Conservation (phyloP, 2,797 vertebrate species). For the Hemitrygon akajei region DNA sequence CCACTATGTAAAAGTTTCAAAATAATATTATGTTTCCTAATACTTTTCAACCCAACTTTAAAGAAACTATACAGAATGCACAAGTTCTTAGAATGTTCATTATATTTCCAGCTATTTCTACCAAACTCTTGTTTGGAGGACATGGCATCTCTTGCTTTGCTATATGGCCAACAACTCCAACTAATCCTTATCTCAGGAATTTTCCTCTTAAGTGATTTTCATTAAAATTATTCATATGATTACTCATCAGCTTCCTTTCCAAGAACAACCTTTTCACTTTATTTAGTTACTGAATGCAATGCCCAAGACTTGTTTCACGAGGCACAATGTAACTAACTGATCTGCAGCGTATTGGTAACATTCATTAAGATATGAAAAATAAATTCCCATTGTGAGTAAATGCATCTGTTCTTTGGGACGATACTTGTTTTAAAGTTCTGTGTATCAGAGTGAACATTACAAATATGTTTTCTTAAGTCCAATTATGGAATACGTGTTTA, state of each 20-base stretch:
- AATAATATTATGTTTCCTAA: no score
- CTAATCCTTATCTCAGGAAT: background rate
- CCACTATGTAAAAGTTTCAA: background rate
- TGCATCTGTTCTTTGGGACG: no score
- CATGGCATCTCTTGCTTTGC: background rate
- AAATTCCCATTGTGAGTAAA: no score
- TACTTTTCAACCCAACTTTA: no score
- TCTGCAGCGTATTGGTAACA: background rate
- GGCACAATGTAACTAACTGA: background rate
- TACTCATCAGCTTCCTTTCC: background rate
- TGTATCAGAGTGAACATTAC: no score
- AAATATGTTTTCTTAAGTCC: no score
- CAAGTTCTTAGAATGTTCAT: no score
- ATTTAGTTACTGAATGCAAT: background rate
- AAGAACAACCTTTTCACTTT: background rate
- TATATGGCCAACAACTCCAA: background rate
- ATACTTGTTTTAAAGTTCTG: no score
- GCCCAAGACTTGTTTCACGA: background rate
- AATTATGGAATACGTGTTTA: no score
- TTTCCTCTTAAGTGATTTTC: background rate
- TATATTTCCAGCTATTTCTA: background rate
- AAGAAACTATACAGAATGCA: no score
- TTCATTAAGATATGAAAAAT: background rate
- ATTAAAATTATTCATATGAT: slow-evolving; percentile 17
- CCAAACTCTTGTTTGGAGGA: background rate